Evolutionary conservation across 2,113 vertebrate species (phyloP), one percentile per base, ranked within the genome.

Genomic region (Elachura formosa): DNA sequence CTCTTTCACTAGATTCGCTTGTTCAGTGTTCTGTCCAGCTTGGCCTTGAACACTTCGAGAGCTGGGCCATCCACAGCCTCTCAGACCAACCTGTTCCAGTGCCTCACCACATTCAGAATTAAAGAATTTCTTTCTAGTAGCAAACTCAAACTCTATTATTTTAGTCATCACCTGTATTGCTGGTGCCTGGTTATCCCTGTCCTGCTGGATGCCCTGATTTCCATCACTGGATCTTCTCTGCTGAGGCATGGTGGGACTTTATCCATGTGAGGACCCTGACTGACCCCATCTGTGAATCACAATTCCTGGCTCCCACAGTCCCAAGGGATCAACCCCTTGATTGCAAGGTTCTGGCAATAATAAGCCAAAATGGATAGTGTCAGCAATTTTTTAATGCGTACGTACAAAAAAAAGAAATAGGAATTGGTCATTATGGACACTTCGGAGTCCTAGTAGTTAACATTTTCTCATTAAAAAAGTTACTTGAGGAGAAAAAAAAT

Each of bases 311-410:
- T 59, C 28, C 52, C 10, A 28, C 8, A 3, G 9, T 4, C 14
- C 38, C 24, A 9, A 0, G 1, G 13, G 10, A 40, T 6, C 38
- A 28, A 28, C 7, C 36, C 58, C 0, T 0, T 3, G 4, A 7
- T 28, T 45, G 25, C 8, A 29, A 33, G 2, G 6, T 40, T 31
- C 45, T 72, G 52, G 14, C 8, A 71, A 43, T 28, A 82, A 55
- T 0, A 3, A 82, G 21, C 8, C 36, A 55, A 91, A 85, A 36
- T 2, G 2, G 48, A 67, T 38, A 7, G 28, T 0, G 0, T 1
- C 38, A 59, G 12, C 9, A 75, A 26, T 63, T 85, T 18, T 55
- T 12, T 82, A 67, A 87, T 10, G 9, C 8, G 2, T 18, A 75
- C 29, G 10, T 58, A 51, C 31, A 19, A 49, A 82, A 84, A 89